Evolutionary conservation across 2,113 vertebrate genomes (phyloP), one percentile per base, ranked within the genome.

Genomic region (Narcine bancroftii): DNA sequence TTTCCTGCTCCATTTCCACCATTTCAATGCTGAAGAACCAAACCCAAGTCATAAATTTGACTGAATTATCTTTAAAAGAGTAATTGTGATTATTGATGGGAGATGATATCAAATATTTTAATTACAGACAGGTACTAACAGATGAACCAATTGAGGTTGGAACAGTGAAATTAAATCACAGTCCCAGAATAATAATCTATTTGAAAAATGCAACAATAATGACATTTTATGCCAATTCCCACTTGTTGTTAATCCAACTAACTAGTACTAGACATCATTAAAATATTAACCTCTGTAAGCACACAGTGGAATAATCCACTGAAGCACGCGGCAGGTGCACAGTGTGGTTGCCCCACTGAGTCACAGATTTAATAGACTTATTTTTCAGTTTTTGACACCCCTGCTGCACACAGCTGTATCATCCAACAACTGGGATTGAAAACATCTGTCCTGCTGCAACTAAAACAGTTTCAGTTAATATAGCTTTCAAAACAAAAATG

Each of bases 241-340:
- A 63, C 33, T 63, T 63, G 83, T 7, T 2, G 24, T n/a, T 53
- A 63, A 63, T 89, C n/a, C 56, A 63, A 36, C 53, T 7, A 63
- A 33, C n/a, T 89, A 89, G 53, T 89, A n/a, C 83, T 39, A n/a
- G 56, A 89, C 83, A 89, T 36, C 83, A 63, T 87, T 33, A 60
- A 36, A 36, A 60, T 60, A 36, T 89, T 39, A 63, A 89, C 83
- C 83, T 56, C 65, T 39, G 21, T n/a, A 89, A 63, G 83, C 36
- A 9, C 56, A 63, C 36, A 19, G n/a, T 9, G 2, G 53, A 87
- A 60, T 15, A 15, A 63, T 63, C 56, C 24, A 47, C 76, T 79
- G 10, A 79, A 79, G 76, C 21, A 47, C 9, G 47, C 42, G 0
- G 42, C 4, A 45, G 45, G 77, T 50, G 47, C 47, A 7, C 26